Base-by-base conservation (phyloP, 2,888 invertebrate genomes). In the Masnerella sp. region DNA sequence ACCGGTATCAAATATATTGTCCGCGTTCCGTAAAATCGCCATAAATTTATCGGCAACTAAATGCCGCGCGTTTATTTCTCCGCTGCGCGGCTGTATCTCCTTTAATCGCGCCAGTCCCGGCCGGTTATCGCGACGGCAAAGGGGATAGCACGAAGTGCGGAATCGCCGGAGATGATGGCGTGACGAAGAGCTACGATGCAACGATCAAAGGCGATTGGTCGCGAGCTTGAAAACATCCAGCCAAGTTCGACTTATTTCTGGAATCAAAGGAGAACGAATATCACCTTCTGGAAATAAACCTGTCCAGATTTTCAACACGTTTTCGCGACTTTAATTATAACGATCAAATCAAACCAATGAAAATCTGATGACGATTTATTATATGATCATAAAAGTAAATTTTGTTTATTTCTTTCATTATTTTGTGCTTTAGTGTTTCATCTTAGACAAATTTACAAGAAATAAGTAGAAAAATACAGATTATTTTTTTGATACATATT, bases 21-120 rank as follows among this genome's bases (percentile, higher is more conserved):
- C 59, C 54, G 25, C 45, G 71, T 71, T 64, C 52, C 34, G 42
- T 54, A 65, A 72, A 72, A 59, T 65, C 28, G 40, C 54, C 54
- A 65, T 72, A 72, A 52, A 72, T 59, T 65, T 72, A 45, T 32
- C 43, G 30, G 54, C 43, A 59, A 64, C 49, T 58, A 58, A 69
- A 62, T 20, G 58, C 49, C 43, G 34, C 15, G 25, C 49, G 42
- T 43, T 59, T 34, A 36, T 54, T 72, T 54, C 40, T 58, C 49
- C 22, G 17, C 30, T 45, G 17, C 58, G 22, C 38, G 38, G 43
- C 47, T 65, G 54, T 72, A 65, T 59, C 59, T 45, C 34, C 59
- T 47, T 59, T 52, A 71, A 70, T 64, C 70, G 70, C 51, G 42
- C 34, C 18, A 49, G 52, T 45, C 34, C 52, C 52, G 14, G 54